Evolutionary conservation across 2,797 vertebrate genomes (phyloP).

Genomic region (Macropodus opercularis): DNA sequence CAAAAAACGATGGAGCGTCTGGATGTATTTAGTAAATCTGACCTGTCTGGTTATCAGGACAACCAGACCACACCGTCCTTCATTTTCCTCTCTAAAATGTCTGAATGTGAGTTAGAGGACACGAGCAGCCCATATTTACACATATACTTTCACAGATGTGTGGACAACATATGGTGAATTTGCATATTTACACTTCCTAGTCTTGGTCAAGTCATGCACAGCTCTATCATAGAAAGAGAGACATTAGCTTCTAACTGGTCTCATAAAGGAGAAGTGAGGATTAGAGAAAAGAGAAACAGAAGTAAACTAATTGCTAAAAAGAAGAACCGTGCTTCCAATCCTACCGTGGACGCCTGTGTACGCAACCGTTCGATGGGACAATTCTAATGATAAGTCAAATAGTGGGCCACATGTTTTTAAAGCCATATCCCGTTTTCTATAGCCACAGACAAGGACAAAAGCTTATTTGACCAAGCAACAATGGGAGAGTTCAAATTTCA

Average conservation of each 20-base stretch:
- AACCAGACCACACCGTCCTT: conserved; percentile 27
- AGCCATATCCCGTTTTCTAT: background rate
- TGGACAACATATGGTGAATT: background rate
- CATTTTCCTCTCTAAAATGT: conserved; percentile 10
- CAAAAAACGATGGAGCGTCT: conserved; percentile 3
- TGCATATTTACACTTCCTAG: background rate
- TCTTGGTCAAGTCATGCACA: conserved; percentile 5
- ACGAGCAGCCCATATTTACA: conserved; percentile 9
- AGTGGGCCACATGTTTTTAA: conserved; percentile 8
- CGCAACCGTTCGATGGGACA: conserved; percentile 3
- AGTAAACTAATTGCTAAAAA: background rate
- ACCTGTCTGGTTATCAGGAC: conserved; percentile 43
- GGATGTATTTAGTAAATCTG: conserved; percentile 13
- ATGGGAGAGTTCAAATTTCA: conserved; percentile 17
- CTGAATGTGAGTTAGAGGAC: conserved; percentile 33
- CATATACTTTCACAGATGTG: background rate
- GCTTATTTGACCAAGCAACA: conserved; percentile 11
- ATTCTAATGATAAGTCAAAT: background rate
- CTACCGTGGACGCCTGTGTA: conserved; percentile 8
- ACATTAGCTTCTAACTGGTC: conserved; percentile 17
- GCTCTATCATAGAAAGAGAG: conserved; percentile 15
- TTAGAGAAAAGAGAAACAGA: background rate
- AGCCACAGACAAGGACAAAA: conserved; percentile 23
- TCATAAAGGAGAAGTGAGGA: conserved; percentile 41
- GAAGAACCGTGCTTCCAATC: conserved; percentile 23